phyloP scores from a whole-genome alignment of 2,888 invertebrate genomes.

The Galerucella pusilla region DNA sequence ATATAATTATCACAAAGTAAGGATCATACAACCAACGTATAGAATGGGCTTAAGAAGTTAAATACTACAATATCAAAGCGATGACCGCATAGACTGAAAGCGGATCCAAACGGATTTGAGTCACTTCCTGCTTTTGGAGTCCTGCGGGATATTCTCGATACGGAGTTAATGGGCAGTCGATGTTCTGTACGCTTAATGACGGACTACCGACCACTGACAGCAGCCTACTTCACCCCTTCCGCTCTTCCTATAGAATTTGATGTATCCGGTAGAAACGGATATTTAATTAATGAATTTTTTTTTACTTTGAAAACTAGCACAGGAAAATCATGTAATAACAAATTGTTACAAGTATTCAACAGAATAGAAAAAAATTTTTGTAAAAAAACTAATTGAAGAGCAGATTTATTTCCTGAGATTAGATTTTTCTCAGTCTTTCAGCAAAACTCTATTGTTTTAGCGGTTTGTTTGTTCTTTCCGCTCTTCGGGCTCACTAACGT shows the following conservation, averaged over 20 bases:
- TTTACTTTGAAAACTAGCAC: too few species aligned
- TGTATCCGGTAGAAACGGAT: background rate
- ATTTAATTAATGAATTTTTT: background rate
- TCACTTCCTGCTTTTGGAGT: constrained; percentile 15
- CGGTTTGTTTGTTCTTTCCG: constrained; percentile 14
- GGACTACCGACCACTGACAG: constrained; percentile 3
- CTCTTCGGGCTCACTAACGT: constrained; percentile 16
- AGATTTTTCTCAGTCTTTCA: constrained; percentile 16
- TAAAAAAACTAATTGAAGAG: background rate
- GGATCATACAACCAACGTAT: background rate
- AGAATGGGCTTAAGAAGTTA: background rate
- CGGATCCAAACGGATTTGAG: constrained; percentile 15
- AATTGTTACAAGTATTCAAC: background rate
- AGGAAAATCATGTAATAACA: background rate
- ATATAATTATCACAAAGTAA: background rate
- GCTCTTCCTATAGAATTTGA: too few species aligned
- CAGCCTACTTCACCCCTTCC: background rate
- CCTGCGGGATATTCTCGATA: constrained; percentile 15
- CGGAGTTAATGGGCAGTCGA: constrained; percentile 15
- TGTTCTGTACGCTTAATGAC: constrained; percentile 14
- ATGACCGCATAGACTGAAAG: constrained; percentile 9
- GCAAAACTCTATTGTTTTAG: constrained; percentile 20
- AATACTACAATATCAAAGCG: constrained; percentile 11
- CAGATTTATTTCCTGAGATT: constrained; percentile 8
- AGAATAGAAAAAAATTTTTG: too few species aligned